A percentile compares a stretch with the other conserved stretches of the same genome.
These are phyloP conservation scores for Basileuterus tristriatus DNA, from an alignment of 2,797 vertebrate genomes.

Conservation along the genomic window DNA sequence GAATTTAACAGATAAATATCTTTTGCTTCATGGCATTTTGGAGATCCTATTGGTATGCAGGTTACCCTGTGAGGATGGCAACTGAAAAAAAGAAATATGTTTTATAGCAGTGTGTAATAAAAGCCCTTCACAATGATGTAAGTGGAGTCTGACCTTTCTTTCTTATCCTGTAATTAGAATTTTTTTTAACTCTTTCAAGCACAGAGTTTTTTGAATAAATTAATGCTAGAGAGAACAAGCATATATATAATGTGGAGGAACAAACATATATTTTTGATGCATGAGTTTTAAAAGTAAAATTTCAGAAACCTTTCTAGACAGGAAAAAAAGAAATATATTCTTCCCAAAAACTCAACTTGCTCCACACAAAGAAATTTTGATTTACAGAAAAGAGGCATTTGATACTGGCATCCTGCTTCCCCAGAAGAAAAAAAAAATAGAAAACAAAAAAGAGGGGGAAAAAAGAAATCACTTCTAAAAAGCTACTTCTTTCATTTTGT, in stretches of 20 bases:
- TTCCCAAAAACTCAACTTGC: constrained; percentile 4
- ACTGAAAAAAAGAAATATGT: constrained; percentile 64
- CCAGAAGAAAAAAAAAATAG: background rate
- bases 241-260: background rate
- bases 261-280: background rate
- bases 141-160: constrained; percentile 73
- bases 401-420: background rate
- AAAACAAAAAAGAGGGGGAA: background rate
- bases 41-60: constrained; percentile 72
- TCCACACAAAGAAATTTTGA: background rate
- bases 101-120: constrained; percentile 69
- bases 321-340: background rate
- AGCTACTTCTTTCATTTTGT: constrained; percentile 5
- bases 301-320: background rate
- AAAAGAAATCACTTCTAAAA: background rate
- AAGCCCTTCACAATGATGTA: constrained; percentile 67
- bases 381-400: background rate
- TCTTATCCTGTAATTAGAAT: constrained; percentile 72
- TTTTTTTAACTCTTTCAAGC: constrained; percentile 71
- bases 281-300: background rate
- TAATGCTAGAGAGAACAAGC: background rate
- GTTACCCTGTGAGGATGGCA: constrained; percentile 57
- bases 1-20: constrained; percentile 73
- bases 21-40: constrained; percentile 71
- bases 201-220: constrained; percentile 54